Evolutionary conservation across 2,888 invertebrate genomes (phyloP).

Genomic region (Nowickia ferox): DNA sequence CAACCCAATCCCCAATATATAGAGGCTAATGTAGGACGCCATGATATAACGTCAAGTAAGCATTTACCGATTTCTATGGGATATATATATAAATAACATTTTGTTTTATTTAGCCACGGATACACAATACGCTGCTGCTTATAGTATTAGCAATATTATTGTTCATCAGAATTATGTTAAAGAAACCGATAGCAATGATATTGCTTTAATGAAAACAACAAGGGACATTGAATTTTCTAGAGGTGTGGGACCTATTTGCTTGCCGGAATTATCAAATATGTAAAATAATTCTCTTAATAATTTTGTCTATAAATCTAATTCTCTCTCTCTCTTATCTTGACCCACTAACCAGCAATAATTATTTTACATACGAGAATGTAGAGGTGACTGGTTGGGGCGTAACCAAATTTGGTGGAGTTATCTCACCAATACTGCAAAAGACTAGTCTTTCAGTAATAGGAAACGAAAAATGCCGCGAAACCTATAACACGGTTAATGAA

Average conservation of each 20-base stretch:
- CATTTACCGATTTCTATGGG: neutral
- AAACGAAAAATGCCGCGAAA: conserved; percentile 73
- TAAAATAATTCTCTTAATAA: conserved; percentile 70
- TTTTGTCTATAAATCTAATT: neutral
- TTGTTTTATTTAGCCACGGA: conserved; percentile 42
- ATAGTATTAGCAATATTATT: conserved; percentile 77
- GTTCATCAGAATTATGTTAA: conserved; percentile 74
- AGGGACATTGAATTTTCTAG: conserved; percentile 83
- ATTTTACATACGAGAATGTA: conserved; percentile 75
- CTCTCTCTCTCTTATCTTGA: neutral
- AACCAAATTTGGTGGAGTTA: conserved; percentile 83
- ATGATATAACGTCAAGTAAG: conserved; percentile 79
- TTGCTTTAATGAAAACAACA: conserved; percentile 84
- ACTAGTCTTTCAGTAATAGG: conserved; percentile 80
- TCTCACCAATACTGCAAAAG: conserved; percentile 83
- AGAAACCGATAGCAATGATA: conserved; percentile 83
- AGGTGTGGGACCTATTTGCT: conserved; percentile 86
- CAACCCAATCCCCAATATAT: conserved; percentile 73
- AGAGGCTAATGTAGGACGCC: conserved; percentile 84
- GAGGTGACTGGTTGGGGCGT: conserved; percentile 84
- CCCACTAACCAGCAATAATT: conserved; percentile 24
- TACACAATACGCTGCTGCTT: conserved; percentile 75
- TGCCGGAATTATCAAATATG: conserved; percentile 82
- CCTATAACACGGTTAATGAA: conserved; percentile 72
- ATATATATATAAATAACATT: neutral